These are phyloP conservation scores for Zingel zingel DNA, from an alignment of 2,113 vertebrate species.

Conservation along the genomic window DNA sequence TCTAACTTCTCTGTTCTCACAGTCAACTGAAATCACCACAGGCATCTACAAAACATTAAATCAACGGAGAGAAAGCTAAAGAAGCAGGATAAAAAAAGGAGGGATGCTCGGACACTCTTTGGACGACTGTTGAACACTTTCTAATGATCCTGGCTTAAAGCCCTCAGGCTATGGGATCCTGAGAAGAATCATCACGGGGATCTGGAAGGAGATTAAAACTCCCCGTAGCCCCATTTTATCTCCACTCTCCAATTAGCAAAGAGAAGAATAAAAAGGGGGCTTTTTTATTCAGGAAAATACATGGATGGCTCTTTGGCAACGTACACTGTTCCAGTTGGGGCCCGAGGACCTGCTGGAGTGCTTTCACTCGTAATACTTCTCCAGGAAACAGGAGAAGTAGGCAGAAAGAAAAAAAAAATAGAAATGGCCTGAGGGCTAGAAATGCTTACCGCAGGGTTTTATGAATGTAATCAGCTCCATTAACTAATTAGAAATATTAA, in stretches of 20 bases:
- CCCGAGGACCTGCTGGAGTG: slow-evolving; percentile 75
- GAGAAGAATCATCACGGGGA: slow-evolving; percentile 58
- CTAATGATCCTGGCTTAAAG: slow-evolving; percentile 70
- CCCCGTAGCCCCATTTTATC: slow-evolving; percentile 65
- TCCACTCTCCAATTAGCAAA: slow-evolving; percentile 73
- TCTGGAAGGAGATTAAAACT: slow-evolving; percentile 73
- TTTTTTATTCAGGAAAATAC: slow-evolving; percentile 61
- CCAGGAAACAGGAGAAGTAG: slow-evolving; percentile 53
- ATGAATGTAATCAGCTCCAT: slow-evolving; percentile 83
- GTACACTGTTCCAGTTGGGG: slow-evolving; percentile 47
- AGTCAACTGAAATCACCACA: slow-evolving; percentile 28
- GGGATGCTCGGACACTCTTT: slow-evolving; percentile 38
- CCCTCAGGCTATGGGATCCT: slow-evolving; percentile 52
- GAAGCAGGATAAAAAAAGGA: not conserved
- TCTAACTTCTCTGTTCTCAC: slow-evolving; percentile 22
- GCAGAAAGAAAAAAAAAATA: slow-evolving; percentile 21
- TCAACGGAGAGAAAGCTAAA: slow-evolving; percentile 39
- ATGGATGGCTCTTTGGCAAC: slow-evolving; percentile 77
- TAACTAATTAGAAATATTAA: slow-evolving; percentile 89
- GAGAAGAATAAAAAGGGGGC: slow-evolving; percentile 60
- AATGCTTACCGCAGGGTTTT: slow-evolving; percentile 82
- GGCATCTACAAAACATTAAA: slow-evolving; percentile 52
- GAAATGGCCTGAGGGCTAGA: slow-evolving; percentile 61
- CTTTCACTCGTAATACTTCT: slow-evolving; percentile 80
- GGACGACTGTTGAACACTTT: slow-evolving; percentile 60